Evolutionary conservation across 2,888 invertebrate species (phyloP).

Genomic region (Embidobia sp.): DNA sequence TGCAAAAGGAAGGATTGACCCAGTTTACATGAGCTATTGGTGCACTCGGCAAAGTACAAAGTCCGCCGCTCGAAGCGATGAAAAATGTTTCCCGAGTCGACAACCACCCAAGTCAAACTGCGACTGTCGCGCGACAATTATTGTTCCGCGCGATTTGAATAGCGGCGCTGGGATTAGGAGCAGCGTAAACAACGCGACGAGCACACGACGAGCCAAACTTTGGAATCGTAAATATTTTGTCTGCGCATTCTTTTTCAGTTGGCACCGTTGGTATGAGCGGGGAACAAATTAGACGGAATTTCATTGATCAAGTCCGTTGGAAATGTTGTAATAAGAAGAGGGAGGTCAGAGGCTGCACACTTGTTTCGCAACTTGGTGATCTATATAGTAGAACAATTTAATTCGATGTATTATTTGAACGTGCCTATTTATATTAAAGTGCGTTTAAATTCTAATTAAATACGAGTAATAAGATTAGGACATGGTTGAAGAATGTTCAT

Average conservation of each 20-base stretch:
- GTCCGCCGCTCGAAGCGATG: slow-evolving; percentile 50
- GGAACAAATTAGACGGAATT: slow-evolving; percentile 5
- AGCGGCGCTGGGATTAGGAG: slow-evolving; percentile 26
- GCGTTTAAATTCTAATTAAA: too few species aligned
- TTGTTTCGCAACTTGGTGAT: too few species aligned
- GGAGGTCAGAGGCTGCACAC: not conserved
- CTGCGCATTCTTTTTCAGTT: slow-evolving; percentile 11
- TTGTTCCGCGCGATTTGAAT: slow-evolving; percentile 30
- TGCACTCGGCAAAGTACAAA: slow-evolving; percentile 50
- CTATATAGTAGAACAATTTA: too few species aligned
- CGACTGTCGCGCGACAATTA: slow-evolving; percentile 47
- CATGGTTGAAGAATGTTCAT: too few species aligned
- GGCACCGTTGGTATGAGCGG: not conserved
- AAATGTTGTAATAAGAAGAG: not conserved
- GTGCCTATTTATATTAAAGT: too few species aligned
- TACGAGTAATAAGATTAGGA: too few species aligned
- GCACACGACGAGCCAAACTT: slow-evolving; percentile 13
- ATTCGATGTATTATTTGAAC: too few species aligned
- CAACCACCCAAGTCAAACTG: slow-evolving; percentile 39
- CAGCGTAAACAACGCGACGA: slow-evolving; percentile 17
- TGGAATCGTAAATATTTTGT: slow-evolving; percentile 20
- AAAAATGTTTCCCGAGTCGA: slow-evolving; percentile 45
- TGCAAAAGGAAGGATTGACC: slow-evolving; percentile 58
- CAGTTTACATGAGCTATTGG: slow-evolving; percentile 48
- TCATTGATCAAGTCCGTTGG: not conserved